Base-by-base conservation (phyloP, 2,797 vertebrate genomes). In the Uromys caudimaculatus region DNA sequence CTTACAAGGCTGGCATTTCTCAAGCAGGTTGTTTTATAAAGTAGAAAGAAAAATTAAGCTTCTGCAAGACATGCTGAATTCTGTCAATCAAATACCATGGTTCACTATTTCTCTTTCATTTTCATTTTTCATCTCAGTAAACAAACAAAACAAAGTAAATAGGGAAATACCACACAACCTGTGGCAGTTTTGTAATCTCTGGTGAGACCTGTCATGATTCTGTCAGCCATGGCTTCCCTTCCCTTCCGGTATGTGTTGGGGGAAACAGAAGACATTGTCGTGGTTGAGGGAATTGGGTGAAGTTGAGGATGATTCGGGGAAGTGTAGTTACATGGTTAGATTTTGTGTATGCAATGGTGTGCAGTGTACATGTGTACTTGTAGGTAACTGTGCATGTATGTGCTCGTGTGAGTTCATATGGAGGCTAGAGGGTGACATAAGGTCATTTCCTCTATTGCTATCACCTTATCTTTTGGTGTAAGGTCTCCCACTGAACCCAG, bases 81-180 rank as follows among this genome's bases (percentile, higher is more conserved):
- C n/a, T 11, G 58, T 81, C 77, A 69, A 13, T 71, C 71, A 94
- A 77, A 56, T 4, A 64, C 60, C 14, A 7, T 50, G 77, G 35
- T 14, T 95, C 62, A 82, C 71, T 81, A 76, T 76, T 93, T 71
- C 12, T 60, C 75, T 82, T 76, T 71, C 60, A 73, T 96, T 95
- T 81, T 44, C 73, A 54, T 88, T 91, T 95, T 95, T 71, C 78
- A 75, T 32, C 81, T 83, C 69, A 29, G 71, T 88, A 77, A 92
- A 91, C 52, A 71, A 94, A 85, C 21, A 41, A 71, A 94, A 92
- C 27, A 41, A 56, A 56, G 67, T 41, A 4, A 56, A 24, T 76
- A 17, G 14, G 76, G 23, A 93, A 79, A 75, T 19, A 91, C 24
- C 67, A 29, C 44, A 85, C 64, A 75, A 19, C 32, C 52, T 23